Evolutionary conservation across 2,888 invertebrate genomes (phyloP).

Genomic region (Ennomos erosarius): DNA sequence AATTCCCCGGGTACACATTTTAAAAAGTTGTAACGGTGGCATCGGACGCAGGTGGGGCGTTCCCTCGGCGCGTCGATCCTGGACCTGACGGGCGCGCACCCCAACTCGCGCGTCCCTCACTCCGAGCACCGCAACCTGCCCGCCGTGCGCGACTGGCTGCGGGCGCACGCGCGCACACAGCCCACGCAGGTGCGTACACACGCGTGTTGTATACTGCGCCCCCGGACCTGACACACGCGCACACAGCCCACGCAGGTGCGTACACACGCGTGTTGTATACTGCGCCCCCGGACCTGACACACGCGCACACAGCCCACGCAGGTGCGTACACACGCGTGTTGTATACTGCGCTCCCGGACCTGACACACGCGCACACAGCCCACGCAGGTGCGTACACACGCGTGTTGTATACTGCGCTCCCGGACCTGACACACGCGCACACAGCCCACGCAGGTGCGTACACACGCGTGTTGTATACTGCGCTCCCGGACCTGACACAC

Average conservation of each 20-base stretch:
- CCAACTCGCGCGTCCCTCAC: slow-evolving; percentile 91
- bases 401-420: too few relatives aligned
- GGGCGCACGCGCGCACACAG: slow-evolving; percentile 72
- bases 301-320: slow-evolving; percentile 71
- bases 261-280: neutral
- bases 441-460: too few relatives aligned
- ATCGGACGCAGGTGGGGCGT: slow-evolving; percentile 88
- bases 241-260: slow-evolving; percentile 73
- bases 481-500: too few relatives aligned
- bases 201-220: too few relatives aligned
- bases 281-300: too few relatives aligned
- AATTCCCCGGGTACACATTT: too few relatives aligned
- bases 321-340: slow-evolving; percentile 50
- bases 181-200: slow-evolving; percentile 67
- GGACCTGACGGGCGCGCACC: slow-evolving; percentile 92
- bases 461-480: too few relatives aligned
- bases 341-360: too few relatives aligned
- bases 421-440: too few relatives aligned
- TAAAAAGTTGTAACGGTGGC: too few relatives aligned
- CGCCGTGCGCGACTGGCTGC: slow-evolving; percentile 88
- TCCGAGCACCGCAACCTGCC: slow-evolving; percentile 91
- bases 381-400: slow-evolving; percentile 64
- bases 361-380: slow-evolving; percentile 72
- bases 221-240: too few relatives aligned
- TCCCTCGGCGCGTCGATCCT: slow-evolving; percentile 93